Evolutionary conservation across 2,113 vertebrate species (phyloP).

Genomic region (zebrafish (Danio rerio)): DNA sequence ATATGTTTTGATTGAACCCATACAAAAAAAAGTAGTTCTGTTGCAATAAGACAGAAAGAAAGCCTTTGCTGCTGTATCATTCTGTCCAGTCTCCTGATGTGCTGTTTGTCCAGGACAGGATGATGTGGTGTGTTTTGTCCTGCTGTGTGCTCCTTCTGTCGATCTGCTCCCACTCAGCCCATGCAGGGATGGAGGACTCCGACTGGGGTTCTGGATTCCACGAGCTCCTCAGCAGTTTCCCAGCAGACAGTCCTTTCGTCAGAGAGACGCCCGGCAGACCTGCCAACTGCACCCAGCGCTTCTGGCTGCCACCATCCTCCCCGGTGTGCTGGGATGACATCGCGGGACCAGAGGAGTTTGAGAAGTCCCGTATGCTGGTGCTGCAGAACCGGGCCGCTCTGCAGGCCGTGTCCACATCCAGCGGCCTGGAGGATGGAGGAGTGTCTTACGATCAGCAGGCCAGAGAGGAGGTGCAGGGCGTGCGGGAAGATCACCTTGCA

Average conservation of each 20-base stretch:
- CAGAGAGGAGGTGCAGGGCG: slow-evolving; percentile 71
- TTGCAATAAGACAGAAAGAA: no score
- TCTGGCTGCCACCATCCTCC: slow-evolving; percentile 74
- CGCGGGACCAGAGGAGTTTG: slow-evolving; percentile 75
- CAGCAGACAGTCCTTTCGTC: slow-evolving; percentile 75
- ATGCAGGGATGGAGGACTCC: slow-evolving; percentile 20
- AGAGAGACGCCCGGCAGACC: slow-evolving; percentile 62
- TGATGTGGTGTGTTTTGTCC: slow-evolving; percentile 59
- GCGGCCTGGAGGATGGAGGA: slow-evolving; percentile 73
- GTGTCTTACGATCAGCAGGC: slow-evolving; percentile 71
- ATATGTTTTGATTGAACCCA: no score
- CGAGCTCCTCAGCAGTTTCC: slow-evolving; percentile 74
- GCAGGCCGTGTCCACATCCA: slow-evolving; percentile 70
- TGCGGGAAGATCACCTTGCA: slow-evolving; percentile 70
- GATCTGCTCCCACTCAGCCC: slow-evolving; percentile 41
- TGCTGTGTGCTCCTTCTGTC: slow-evolving; percentile 67
- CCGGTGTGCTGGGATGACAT: slow-evolving; percentile 75
- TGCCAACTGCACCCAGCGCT: slow-evolving; percentile 77
- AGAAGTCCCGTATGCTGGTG: slow-evolving; percentile 71
- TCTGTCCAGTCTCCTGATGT: slow-evolving; percentile 13
- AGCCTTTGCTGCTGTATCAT: background rate
- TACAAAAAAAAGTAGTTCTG: no score
- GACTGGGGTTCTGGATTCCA: slow-evolving; percentile 76
- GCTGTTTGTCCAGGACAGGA: slow-evolving; percentile 61
- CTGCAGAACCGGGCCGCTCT: slow-evolving; percentile 79